Conservation (phyloP, 2,888 invertebrate species). For the Tineola bisselliella region DNA sequence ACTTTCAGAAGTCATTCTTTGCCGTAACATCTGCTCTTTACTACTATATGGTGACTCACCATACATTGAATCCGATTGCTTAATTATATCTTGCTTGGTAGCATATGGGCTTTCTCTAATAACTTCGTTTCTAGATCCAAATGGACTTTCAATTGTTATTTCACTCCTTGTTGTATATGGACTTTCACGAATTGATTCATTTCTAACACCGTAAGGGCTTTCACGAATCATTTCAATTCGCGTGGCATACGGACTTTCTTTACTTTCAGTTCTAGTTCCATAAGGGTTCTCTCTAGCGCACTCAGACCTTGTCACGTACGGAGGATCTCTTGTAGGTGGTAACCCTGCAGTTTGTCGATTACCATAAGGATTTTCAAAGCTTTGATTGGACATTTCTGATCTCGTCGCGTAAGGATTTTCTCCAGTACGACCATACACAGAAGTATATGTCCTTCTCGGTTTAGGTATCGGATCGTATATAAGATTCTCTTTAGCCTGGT, state of each 20-base stretch:
- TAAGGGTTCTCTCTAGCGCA: conserved; percentile 15
- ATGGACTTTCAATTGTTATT: conserved; percentile 22
- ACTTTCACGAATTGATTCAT: conserved; percentile 15
- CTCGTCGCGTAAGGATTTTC: conserved; percentile 53
- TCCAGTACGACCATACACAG: conserved; percentile 53
- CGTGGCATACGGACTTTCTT: conserved; percentile 31
- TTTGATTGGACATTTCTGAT: conserved; percentile 53
- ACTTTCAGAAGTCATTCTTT: conserved; percentile 48
- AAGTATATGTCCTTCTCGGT: conserved; percentile 55
- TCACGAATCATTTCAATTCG: conserved; percentile 16
- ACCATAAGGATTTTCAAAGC: conserved; percentile 54
- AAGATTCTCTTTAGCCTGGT: conserved; percentile 63
- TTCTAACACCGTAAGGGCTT: conserved; percentile 15
- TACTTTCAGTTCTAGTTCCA: conserved; percentile 27
- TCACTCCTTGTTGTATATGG: conserved; percentile 22
- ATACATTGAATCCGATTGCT: conserved; percentile 43
- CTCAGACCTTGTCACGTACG: conserved; percentile 24
- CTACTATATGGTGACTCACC: conserved; percentile 54
- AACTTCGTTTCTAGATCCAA: conserved; percentile 21
- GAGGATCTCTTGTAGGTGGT: conserved; percentile 48
- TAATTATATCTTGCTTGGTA: conserved; percentile 37
- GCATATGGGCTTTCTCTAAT: conserved; percentile 16
- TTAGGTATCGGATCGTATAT: conserved; percentile 63
- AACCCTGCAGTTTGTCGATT: conserved; percentile 49
- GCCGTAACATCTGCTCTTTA: conserved; percentile 54